Conservation (phyloP, 2,113 vertebrate species). For the Baryphthengus martii region DNA sequence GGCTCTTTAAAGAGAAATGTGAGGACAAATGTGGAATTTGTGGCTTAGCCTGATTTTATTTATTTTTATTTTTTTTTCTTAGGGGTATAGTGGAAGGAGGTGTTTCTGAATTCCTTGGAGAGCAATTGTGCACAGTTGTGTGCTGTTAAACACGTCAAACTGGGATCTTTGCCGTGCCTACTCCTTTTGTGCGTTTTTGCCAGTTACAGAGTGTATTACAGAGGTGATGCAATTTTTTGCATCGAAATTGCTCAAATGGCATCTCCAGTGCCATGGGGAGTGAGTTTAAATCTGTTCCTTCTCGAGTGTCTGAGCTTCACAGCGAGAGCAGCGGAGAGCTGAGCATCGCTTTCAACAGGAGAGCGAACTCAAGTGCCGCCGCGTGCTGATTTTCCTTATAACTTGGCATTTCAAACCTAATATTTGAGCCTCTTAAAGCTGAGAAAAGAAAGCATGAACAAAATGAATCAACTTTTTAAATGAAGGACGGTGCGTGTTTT, state of each 20-base stretch:
- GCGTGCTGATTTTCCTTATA: not conserved
- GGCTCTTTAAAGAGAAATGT: not conserved
- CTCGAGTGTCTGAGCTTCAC: not conserved
- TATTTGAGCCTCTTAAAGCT: not conserved
- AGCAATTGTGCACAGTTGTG: not conserved
- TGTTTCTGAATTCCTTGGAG: not conserved
- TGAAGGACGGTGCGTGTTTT: not conserved
- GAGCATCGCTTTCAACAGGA: not conserved
- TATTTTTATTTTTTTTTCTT: not conserved
- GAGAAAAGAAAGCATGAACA: not conserved
- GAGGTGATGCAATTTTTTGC: not conserved
- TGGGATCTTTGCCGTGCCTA: not conserved
- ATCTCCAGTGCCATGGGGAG: not conserved
- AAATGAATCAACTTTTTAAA: not conserved
- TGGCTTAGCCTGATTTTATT: not conserved
- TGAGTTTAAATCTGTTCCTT: not conserved
- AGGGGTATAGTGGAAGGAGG: too few species aligned
- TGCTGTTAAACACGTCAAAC: not conserved
- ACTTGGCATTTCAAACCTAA: not conserved
- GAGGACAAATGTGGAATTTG: not conserved
- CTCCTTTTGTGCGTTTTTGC: not conserved
- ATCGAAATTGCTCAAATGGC: not conserved
- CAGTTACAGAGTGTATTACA: not conserved
- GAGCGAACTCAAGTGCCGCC: not conserved
- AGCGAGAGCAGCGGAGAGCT: not conserved